phyloP scores from a whole-genome alignment of 2,797 vertebrate species.

The Coregonus ussuriensis region DNA sequence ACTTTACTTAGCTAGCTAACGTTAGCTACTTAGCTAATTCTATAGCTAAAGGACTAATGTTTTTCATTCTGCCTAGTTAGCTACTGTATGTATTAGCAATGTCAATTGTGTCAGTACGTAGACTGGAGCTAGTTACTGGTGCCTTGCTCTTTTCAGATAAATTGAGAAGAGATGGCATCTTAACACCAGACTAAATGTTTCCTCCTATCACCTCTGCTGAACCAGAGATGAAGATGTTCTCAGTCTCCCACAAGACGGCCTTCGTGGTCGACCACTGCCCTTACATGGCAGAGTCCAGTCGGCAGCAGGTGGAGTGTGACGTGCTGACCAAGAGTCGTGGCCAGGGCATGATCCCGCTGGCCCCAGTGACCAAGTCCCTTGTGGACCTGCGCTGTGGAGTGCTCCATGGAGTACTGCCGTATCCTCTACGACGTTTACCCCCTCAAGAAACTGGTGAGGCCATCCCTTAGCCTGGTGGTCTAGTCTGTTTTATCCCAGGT shows the following conservation, averaged over 20 bases:
- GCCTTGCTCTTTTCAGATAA: background rate
- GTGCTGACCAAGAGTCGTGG: constrained; percentile 93
- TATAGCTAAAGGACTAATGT: background rate
- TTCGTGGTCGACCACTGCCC: constrained; percentile 99
- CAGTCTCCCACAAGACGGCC: constrained; percentile 95
- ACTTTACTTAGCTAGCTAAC: background rate
- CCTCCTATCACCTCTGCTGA: background rate
- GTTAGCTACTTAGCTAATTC: background rate
- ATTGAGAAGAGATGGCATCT: background rate
- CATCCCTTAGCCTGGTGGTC: background rate
- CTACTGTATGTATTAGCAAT: background rate
- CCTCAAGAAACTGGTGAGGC: constrained; percentile 88
- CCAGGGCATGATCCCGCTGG: constrained; percentile 94
- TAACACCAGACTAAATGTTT: background rate
- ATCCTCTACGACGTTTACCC: constrained; percentile 98
- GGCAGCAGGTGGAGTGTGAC: constrained; percentile 96
- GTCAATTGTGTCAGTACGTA: background rate
- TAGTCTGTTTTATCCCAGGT: no score
- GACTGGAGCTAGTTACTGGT: background rate
- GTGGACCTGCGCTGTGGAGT: constrained; percentile 98
- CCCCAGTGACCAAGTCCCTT: constrained; percentile 96
- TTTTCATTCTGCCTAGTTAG: background rate
- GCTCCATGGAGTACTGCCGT: constrained; percentile 97
- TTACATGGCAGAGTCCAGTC: constrained; percentile 96
- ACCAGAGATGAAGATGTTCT: constrained; percentile 87